phyloP scores from a whole-genome alignment of 2,888 invertebrate genomes.

The Drosophila paucipuncta region DNA sequence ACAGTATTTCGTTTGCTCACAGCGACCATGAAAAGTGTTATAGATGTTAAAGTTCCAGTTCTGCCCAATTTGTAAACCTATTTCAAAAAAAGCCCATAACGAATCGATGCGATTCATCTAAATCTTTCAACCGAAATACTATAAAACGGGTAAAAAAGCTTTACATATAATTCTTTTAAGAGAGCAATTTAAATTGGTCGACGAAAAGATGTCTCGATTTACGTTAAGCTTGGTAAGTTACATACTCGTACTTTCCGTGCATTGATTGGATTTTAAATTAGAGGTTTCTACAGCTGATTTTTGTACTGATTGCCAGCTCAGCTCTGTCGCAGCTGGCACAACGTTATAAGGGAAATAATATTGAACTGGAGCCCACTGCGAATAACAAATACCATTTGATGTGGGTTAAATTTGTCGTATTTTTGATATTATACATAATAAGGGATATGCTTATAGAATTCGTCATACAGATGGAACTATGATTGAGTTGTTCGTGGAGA shows the following conservation, averaged over 20 bases:
- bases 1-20: constrained; percentile 34
- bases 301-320: constrained; percentile 2
- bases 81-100: constrained; percentile 34
- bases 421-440: not conserved
- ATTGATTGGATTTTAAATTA: not conserved
- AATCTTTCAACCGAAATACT: not conserved
- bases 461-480: constrained; percentile 10
- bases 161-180: not conserved
- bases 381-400: not conserved
- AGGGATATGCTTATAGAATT: constrained; percentile 1
- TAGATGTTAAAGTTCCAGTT: not conserved
- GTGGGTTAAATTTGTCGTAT: not conserved
- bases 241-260: not conserved
- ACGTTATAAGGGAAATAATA: rapidly evolving
- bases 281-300: constrained; percentile 4
- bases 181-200: not conserved
- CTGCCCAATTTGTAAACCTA: constrained; percentile 9
- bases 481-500: constrained; percentile 14
- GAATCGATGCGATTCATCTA: constrained; percentile 49
- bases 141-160: constrained; percentile 20
- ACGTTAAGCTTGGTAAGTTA: constrained; percentile 19
- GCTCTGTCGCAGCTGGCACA: constrained; percentile 3
- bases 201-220: constrained; percentile 8
- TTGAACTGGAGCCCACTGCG: not conserved
- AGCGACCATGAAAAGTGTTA: constrained; percentile 21